Evolutionary conservation across 1,140 invertebrate species (phyloP), one percentile per base, ranked within the genome.

Genomic region (Aphelinus certus): DNA sequence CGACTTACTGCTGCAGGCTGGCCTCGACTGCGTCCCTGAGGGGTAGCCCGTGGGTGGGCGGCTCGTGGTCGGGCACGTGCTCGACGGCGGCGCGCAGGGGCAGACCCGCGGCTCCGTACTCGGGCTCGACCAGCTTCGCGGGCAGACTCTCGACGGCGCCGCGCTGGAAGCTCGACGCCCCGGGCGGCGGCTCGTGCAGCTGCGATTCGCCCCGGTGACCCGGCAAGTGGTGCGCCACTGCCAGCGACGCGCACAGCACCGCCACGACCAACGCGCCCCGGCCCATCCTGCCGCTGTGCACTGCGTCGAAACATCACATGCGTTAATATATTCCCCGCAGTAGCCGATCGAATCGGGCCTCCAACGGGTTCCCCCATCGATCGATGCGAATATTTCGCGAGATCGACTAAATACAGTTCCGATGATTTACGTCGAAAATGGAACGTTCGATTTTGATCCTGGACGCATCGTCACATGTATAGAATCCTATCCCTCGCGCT

Each of bases 11-110:
- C 26, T 26, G 26, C 26, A 90, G 90, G 48, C 90, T 81, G 48
- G 87, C 88, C 81, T 92, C 91, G 2, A 92, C 90, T 1, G 91
- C 90, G 55, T 89, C 88, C 55, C 91, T 87, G 46, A 92, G 77
- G 0, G 90, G 91, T 63, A 90, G 80, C 47, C 86, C 3, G 1
- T 48, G 64, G 1, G 9, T n/a, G 1, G 7, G 10, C 43, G 58
- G 9, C 43, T 85, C 73, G 72, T 83, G 42, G 1, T 87, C 85
- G 1, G 89, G 89, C 6, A 89, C 77, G 73, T 84, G 88, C 80
- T 91, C 90, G 0, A 91, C 90, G 3, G 90, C 89, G 26, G 85
- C 81, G 67, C 90, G 85, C 4, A 91, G 73, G 0, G 90, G 90
- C n/a, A 67, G 47, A 7, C 26, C 47, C 1, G 3, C 45, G 1